Evolutionary conservation across 2,113 vertebrate species (phyloP).

Genomic region (Aythya baeri): DNA sequence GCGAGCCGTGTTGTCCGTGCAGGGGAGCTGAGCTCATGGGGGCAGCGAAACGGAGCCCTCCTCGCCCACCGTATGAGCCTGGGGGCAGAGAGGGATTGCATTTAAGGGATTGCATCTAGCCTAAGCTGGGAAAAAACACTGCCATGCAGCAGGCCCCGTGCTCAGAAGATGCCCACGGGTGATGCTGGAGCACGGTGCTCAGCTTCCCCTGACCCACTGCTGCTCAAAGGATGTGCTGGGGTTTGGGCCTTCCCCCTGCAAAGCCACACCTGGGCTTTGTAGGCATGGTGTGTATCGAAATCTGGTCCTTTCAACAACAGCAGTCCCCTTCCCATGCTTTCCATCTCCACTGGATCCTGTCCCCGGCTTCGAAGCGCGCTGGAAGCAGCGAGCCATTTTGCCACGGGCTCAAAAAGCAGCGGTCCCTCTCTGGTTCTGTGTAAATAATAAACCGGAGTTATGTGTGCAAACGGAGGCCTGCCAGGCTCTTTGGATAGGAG

Average conservation of each 20-base stretch:
- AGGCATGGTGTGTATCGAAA: neutral
- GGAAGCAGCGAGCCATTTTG: neutral
- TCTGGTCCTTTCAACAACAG: neutral
- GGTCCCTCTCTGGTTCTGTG: neutral
- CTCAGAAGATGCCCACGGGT: neutral
- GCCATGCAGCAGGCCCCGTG: neutral
- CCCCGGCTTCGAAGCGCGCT: neutral
- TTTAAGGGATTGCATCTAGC: neutral
- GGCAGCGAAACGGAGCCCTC: neutral
- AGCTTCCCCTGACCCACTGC: neutral
- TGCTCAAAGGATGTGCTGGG: accelerated
- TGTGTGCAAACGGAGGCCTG: neutral
- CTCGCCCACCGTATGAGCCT: neutral
- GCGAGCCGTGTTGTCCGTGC: accelerated
- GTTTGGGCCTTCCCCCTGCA: neutral
- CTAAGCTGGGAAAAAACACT: neutral
- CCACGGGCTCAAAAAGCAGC: neutral
- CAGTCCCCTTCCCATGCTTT: neutral
- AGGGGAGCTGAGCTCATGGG: neutral
- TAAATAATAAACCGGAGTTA: constrained; percentile 12
- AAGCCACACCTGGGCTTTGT: neutral
- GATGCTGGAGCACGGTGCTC: neutral
- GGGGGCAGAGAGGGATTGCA: neutral
- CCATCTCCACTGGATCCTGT: neutral
- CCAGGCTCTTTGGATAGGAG: neutral